phyloP scores from a whole-genome alignment of 2,888 invertebrate genomes.

The Mimumesa dahlbomi region DNA sequence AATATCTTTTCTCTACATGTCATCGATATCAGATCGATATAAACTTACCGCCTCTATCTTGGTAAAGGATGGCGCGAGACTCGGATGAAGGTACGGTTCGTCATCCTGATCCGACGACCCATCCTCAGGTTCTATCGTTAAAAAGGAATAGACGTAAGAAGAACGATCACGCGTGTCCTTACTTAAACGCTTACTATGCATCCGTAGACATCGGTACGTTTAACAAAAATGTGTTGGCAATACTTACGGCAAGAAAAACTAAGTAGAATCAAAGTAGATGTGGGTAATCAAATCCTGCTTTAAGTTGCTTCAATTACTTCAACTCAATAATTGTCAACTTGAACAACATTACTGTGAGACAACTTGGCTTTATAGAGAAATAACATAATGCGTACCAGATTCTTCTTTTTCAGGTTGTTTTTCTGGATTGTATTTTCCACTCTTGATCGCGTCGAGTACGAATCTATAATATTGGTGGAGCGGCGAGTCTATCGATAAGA shows the following conservation, averaged over 20 bases:
- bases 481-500: constrained; percentile 91
- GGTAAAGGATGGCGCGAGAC: constrained; percentile 83
- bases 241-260: constrained; percentile 75
- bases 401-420: constrained; percentile 79
- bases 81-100: constrained; percentile 92
- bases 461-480: constrained; percentile 95
- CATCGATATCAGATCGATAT: too few species aligned
- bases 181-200: constrained; percentile 43
- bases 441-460: constrained; percentile 86
- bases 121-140: constrained; percentile 71
- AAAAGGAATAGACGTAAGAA: too few species aligned
- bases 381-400: constrained; percentile 76
- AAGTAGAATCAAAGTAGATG: constrained; percentile 77
- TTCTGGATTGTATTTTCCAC: constrained; percentile 83
- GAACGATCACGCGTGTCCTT: constrained; percentile 16
- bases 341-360: constrained; percentile 61
- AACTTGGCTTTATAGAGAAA: constrained; percentile 62
- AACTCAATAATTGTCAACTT: constrained; percentile 69
- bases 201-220: constrained; percentile 42
- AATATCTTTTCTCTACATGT: background rate
- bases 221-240: constrained; percentile 60
- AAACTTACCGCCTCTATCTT: constrained; percentile 86
- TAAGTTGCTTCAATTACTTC: constrained; percentile 71
- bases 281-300: constrained; percentile 75
- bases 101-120: constrained; percentile 82